Conservation (phyloP, 2,113 vertebrate species). For the Solenodon paradoxus region DNA sequence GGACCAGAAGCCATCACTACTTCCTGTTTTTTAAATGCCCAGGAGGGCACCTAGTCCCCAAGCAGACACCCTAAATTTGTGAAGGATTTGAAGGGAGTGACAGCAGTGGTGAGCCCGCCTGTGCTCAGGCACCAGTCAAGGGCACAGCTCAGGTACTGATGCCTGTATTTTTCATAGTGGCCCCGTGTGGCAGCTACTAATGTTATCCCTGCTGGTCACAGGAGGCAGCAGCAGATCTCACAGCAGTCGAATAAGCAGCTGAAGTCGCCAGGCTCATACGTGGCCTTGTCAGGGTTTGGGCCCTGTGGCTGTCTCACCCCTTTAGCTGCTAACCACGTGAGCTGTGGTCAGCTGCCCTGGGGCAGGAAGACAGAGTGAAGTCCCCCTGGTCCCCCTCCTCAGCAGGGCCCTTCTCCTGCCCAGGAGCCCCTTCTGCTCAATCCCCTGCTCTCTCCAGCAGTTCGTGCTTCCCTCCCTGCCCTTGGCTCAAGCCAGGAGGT, state of each 20-base stretch:
- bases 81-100: not conserved
- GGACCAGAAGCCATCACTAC: not conserved
- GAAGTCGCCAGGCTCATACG: not conserved
- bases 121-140: rapidly evolving
- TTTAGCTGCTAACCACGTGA: not conserved
- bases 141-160: too few relatives aligned
- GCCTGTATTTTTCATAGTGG: not conserved
- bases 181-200: not conserved
- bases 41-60: not conserved
- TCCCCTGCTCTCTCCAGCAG: not conserved
- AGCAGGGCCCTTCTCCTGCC: not conserved
- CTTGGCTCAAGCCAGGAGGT: not conserved
- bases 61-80: not conserved
- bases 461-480: not conserved
- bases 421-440: too few relatives aligned
- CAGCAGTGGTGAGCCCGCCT: rapidly evolving
- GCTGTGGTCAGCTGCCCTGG: not conserved
- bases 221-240: rapidly evolving
- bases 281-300: not conserved
- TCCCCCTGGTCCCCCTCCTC: not conserved
- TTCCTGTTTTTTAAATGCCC: not conserved
- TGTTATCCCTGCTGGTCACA: too few relatives aligned
- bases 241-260: not conserved
- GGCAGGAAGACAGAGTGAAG: not conserved
- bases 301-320: not conserved